phyloP scores from a whole-genome alignment of 2,113 vertebrate species.

The Stigmatopora argus region DNA sequence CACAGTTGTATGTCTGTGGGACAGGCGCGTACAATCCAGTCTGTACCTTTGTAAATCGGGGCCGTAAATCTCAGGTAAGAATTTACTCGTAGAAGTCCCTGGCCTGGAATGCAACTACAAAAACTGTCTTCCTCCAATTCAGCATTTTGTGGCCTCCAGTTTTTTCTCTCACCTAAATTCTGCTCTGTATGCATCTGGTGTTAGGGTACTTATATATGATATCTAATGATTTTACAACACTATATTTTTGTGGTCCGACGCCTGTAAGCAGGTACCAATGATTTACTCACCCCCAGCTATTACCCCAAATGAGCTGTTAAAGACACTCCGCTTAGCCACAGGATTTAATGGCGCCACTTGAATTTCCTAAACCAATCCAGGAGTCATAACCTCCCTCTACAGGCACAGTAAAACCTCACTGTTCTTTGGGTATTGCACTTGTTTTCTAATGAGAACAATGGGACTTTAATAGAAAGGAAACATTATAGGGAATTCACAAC shows the following conservation, averaged over 20 bases:
- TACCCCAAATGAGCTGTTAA: slow-evolving; percentile 59
- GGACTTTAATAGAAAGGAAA: slow-evolving; percentile 40
- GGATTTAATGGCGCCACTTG: slow-evolving; percentile 60
- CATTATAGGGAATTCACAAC: slow-evolving; percentile 35
- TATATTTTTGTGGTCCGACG: slow-evolving; percentile 34
- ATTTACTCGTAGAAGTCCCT: background rate
- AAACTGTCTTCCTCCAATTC: slow-evolving; percentile 8
- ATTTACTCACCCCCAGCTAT: slow-evolving; percentile 56
- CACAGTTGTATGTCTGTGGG: slow-evolving; percentile 91
- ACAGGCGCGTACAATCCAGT: slow-evolving; percentile 96
- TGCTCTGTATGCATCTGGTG: slow-evolving; percentile 34
- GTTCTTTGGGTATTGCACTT: slow-evolving; percentile 55
- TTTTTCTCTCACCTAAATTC: slow-evolving; percentile 6
- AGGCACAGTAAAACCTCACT: slow-evolving; percentile 41
- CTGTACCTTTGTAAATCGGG: slow-evolving; percentile 89
- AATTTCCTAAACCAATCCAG: slow-evolving; percentile 54
- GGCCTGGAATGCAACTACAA: background rate
- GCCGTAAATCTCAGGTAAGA: slow-evolving; percentile 90
- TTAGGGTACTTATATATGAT: slow-evolving; percentile 23
- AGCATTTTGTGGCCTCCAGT: slow-evolving; percentile 3
- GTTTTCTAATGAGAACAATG: slow-evolving; percentile 48
- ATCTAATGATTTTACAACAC: slow-evolving; percentile 29
- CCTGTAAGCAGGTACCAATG: slow-evolving; percentile 34
- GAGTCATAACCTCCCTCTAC: slow-evolving; percentile 33
- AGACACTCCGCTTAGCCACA: slow-evolving; percentile 64